Evolutionary conservation across 2,797 vertebrate species (phyloP).

Genomic region (Hydrophis major): DNA sequence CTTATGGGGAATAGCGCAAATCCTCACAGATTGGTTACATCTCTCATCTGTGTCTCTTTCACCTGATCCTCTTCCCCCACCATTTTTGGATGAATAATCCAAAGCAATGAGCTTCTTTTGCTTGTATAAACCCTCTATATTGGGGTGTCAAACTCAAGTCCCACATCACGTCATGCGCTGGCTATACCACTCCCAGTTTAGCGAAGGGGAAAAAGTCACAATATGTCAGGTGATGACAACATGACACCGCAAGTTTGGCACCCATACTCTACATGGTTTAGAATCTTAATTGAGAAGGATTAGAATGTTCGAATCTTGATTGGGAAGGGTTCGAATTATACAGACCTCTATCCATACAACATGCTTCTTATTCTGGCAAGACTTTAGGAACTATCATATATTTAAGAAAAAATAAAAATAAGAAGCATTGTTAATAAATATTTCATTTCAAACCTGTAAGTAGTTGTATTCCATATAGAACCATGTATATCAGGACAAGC

Average conservation of each 20-base stretch:
- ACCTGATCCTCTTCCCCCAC: not conserved
- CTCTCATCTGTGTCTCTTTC: not conserved
- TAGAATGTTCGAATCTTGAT: not conserved
- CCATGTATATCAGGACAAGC: not conserved
- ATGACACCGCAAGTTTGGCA: no score
- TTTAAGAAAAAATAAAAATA: not conserved
- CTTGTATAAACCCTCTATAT: not conserved
- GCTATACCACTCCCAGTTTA: no score
- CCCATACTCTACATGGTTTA: not conserved
- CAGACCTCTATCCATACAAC: not conserved
- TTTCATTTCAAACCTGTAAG: conserved; percentile 24
- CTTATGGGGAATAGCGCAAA: not conserved
- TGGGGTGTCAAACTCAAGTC: no score
- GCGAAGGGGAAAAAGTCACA: no score
- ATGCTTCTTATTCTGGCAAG: not conserved
- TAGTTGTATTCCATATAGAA: conserved; percentile 29
- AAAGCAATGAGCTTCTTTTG: not conserved
- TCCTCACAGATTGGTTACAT: not conserved
- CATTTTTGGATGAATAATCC: not conserved
- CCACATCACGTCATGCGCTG: no score
- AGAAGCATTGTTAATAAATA: not conserved
- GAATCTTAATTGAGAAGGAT: not conserved
- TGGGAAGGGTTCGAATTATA: not conserved
- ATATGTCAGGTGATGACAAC: no score
- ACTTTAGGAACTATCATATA: not conserved